Percentiles rank a stretch among this genome's conserved stretches.
Conservation (phyloP, 2,113 vertebrate genomes). For the Pavo muticus region DNA sequence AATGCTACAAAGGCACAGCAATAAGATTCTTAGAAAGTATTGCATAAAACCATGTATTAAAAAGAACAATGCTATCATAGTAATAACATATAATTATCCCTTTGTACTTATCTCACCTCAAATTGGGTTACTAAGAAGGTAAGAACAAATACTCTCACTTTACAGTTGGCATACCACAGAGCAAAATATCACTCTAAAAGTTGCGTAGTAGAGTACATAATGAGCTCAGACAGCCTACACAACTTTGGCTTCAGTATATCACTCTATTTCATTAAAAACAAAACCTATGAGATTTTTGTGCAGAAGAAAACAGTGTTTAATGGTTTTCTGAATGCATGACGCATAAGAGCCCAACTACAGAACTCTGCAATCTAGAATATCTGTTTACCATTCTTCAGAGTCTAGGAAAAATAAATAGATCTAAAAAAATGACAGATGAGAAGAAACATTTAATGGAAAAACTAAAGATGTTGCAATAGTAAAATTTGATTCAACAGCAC, state of each 20-base stretch:
- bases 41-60: conserved; percentile 18
- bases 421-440: not conserved
- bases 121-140: not conserved
- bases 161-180: not conserved
- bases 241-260: not conserved
- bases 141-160: conserved; percentile 8
- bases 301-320: not conserved
- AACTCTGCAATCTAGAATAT: not conserved
- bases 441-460: not conserved
- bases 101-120: conserved; percentile 11
- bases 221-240: not conserved
- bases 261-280: not conserved
- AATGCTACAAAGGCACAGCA: not conserved
- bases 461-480: not conserved
- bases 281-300: not conserved
- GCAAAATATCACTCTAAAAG: not conserved
- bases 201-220: not conserved
- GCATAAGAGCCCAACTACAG: not conserved
- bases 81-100: conserved; percentile 31
- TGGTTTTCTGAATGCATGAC: not conserved
- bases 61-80: not conserved
- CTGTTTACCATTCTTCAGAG: not conserved
- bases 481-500: not conserved
- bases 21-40: not conserved
- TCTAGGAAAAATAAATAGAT: not conserved